Base-by-base conservation (phyloP, 2,888 invertebrate species). In the Steromphala cineraria region DNA sequence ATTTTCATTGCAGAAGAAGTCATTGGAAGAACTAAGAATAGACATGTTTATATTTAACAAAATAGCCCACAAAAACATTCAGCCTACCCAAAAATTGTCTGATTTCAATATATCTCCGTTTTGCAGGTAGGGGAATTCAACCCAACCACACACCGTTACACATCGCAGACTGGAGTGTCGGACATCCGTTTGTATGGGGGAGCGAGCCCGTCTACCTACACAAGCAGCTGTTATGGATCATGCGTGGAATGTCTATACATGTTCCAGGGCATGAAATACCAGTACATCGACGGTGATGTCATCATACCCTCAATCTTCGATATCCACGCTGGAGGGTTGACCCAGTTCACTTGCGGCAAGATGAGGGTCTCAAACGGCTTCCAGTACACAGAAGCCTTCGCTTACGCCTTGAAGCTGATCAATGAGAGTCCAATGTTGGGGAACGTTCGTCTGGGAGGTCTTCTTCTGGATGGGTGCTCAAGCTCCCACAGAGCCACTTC, bases 391-490 rank as follows among this genome's bases (percentile, higher is more conserved):
- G 92, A 92, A 67, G 91, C 91, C 5, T 90, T 92, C 80, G 84
- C 87, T 31, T 92, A 86, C 82, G 91, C 92, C 28, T 52, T 92
- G 8, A 81, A 90, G 7, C 82, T 53, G 53, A 86, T 92, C n/a
- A 92, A 92, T 82, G 83, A 52, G 4, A 86, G 88, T 3, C 67
- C 53, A 15, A 78, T 89, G 53, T 82, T 84, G 17, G 86, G 85
- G 79, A 83, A 83, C 46, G 88, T 91, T 2, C 87, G 56, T 7
- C 85, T 92, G 5, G 92, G 92, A 13, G 91, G 88, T 0, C 67
- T 92, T 5, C 90, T 87, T 0, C 89, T 92, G 80, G 92, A 92
- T 84, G 91, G 91, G 13, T 92, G 92, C 67, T 85, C 87, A 55
- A 89, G 87, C 75, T 79, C 87, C 2, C 80, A 87, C 8, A 80